A percentile compares a stretch with the other conserved stretches of the same genome.
phyloP scores from a whole-genome alignment of 2,888 invertebrate genomes.

The Tipula unca region DNA sequence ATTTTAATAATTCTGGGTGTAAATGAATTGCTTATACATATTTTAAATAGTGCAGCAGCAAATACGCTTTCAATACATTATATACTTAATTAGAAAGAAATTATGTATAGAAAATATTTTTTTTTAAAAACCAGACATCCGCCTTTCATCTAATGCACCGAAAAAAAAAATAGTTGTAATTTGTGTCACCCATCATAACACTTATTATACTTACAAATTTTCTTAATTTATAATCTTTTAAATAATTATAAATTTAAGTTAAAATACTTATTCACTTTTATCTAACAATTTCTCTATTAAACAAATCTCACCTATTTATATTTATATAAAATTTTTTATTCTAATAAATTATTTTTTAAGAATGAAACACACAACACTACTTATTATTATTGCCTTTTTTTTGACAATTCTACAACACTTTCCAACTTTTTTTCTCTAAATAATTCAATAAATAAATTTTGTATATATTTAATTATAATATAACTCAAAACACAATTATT shows the following conservation, averaged over 20 bases:
- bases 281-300: background rate
- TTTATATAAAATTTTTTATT: background rate
- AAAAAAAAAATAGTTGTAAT: background rate
- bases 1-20: too few species aligned
- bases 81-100: background rate
- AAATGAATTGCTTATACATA: background rate
- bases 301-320: background rate
- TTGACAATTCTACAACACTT: background rate
- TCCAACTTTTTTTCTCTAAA: background rate
- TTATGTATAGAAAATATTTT: background rate
- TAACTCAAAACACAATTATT: background rate
- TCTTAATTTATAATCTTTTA: background rate
- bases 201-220: background rate
- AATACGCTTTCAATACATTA: background rate
- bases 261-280: background rate
- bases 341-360: background rate
- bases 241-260: background rate
- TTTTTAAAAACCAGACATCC: background rate
- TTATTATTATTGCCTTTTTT: background rate
- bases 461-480: conserved; percentile 1
- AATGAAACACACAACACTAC: background rate
- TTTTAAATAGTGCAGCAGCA: background rate
- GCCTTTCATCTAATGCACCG: background rate
- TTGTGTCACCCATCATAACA: conserved; percentile 8
- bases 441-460: background rate